phyloP scores from a whole-genome alignment of 2,888 invertebrate genomes.

The Crematogaster levior region DNA sequence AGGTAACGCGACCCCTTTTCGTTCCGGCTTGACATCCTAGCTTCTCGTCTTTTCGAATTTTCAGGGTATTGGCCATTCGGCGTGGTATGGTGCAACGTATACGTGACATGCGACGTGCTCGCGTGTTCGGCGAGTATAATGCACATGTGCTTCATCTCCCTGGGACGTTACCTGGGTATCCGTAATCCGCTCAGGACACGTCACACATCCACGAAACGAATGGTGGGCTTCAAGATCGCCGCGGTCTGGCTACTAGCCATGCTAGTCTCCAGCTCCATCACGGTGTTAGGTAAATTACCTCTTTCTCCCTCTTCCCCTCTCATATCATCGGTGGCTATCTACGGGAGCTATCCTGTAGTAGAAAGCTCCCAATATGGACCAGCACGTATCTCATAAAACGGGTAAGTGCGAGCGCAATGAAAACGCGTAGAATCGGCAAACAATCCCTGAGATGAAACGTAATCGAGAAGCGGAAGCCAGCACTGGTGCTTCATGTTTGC shows the following conservation, averaged over 20 bases:
- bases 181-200: constrained; percentile 95
- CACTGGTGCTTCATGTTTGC: constrained; percentile 6
- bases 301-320: not conserved
- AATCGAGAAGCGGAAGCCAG: not conserved
- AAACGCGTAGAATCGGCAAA: constrained; percentile 21
- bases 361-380: not conserved
- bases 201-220: constrained; percentile 93
- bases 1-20: not conserved
- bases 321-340: not conserved
- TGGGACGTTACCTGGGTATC: constrained; percentile 95
- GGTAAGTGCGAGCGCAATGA: constrained; percentile 1
- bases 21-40: not conserved
- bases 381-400: constrained; percentile 33
- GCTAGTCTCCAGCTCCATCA: constrained; percentile 94
- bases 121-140: constrained; percentile 98
- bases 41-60: constrained; percentile 66
- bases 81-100: constrained; percentile 96
- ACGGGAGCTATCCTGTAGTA: not conserved
- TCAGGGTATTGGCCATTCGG: constrained; percentile 97
- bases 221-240: constrained; percentile 95
- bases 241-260: constrained; percentile 97
- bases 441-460: not conserved
- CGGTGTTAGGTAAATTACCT: constrained; percentile 90
- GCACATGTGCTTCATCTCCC: constrained; percentile 97
- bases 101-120: constrained; percentile 97